Base-by-base conservation (phyloP, 2,113 vertebrate genomes). In the Sinocyclocheilus anshuiensis region DNA sequence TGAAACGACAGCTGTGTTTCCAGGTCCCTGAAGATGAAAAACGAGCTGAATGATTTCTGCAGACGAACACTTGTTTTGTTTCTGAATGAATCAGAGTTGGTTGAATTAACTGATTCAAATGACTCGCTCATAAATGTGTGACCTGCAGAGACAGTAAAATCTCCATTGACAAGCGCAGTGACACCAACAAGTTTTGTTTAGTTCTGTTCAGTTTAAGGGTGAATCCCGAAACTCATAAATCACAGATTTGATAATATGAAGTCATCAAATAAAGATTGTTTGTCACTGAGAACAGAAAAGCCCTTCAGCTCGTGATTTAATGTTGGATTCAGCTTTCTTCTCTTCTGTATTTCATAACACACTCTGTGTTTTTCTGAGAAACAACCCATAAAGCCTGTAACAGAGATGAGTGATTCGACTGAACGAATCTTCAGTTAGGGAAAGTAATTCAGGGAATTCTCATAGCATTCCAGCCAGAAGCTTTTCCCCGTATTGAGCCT, bases 401-500 rank as follows among this genome's bases (percentile, higher is more conserved):
- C 2, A 20, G 69, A 39, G 33, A 72, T 20, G 18, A 71, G 33
- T 11, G 67, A 71, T 39, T 71, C 7, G 33, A 1, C 67, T 20
- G 29, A 71, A 39, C 67, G 0, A 39, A 5, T 20, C 16, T 20
- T 71, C 69, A 10, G 69, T 39, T 20, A 22, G 33, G 69, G 18
- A 39, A 9, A 11, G 2, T 39, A 20, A 39, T 72, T 72, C 69
- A 39, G 69, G 33, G 69, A 72, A 72, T 39, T 72, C 69, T 72
- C 18, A 3, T 4, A 18, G 16, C 67, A 20, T 36, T 71, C 67
- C 29, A 20, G 67, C 67, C 72, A n/a, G 72, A 75, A 75, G 71
- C 72, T 48, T 72, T 72, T 72, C 29, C 33, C 69, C 69, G 12
- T 75, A 75, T 75, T 48, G 10, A 75, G 72, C 39, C 69, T 4